Conservation (phyloP, 1,140 invertebrate genomes). For the Chelonus insularis region DNA sequence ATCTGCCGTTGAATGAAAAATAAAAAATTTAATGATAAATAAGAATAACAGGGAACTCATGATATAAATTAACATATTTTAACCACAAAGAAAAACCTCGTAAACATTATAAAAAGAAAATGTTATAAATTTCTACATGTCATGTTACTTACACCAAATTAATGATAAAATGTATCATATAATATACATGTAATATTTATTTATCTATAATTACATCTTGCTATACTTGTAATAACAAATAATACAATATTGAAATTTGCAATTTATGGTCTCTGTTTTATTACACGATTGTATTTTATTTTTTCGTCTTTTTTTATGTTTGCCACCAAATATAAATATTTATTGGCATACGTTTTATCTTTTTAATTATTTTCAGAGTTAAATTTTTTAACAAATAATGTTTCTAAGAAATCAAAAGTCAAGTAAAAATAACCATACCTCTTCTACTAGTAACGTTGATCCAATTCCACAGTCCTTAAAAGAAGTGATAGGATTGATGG, state of each 20-base stretch:
- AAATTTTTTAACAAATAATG: no score
- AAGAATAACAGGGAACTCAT: no score
- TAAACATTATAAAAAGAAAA: constrained; percentile 4
- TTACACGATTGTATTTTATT: no score
- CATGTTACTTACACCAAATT: constrained; percentile 27
- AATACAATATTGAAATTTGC: constrained; percentile 20
- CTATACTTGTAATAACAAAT: constrained; percentile 22
- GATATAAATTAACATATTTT: no score
- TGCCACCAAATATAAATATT: no score
- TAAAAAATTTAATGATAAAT: neutral
- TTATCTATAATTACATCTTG: constrained; percentile 28
- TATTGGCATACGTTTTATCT: no score
- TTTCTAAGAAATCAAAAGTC: no score
- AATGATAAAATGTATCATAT: constrained; percentile 30
- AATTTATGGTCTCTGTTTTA: no score
- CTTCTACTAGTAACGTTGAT: neutral
- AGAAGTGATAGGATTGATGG: constrained; percentile 35
- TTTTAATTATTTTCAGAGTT: no score
- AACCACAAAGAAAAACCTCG: no score
- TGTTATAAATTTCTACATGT: constrained; percentile 14
- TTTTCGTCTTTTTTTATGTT: no score
- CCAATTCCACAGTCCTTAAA: constrained; percentile 34
- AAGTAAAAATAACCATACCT: no score
- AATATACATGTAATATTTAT: constrained; percentile 31
- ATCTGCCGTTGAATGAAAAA: neutral